These are phyloP conservation scores for Geopemphigus sp. DNA, from an alignment of 1,140 invertebrate genomes.

Conservation along the genomic window DNA sequence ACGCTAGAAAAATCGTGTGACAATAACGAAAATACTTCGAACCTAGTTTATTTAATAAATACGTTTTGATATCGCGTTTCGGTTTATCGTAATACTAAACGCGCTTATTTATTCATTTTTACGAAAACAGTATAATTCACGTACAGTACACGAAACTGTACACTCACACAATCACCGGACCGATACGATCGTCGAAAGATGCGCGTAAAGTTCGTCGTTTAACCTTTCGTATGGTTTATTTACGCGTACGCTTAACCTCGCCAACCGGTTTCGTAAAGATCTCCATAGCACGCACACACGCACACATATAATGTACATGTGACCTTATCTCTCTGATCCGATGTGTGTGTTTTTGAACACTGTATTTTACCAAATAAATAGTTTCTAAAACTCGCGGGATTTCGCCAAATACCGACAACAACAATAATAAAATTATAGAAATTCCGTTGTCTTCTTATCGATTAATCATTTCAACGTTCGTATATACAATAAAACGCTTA, in stretches of 20 bases:
- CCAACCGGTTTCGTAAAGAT: conserved; percentile 16
- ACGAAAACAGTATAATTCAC: not conserved
- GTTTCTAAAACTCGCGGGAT: not conserved
- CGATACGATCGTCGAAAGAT: not conserved
- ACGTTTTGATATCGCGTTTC: not conserved
- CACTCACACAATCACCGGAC: not conserved
- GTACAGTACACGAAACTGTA: not conserved
- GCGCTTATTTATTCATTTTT: not conserved
- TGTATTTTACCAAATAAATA: not conserved
- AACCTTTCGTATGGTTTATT: conserved; percentile 6
- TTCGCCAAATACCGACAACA: not conserved
- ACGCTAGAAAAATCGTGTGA: not conserved
- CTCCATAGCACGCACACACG: not conserved
- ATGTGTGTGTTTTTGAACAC: not conserved
- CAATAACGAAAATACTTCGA: conserved; percentile 5
- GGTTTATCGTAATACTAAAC: not conserved
- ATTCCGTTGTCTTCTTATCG: not conserved
- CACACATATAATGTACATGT: too few relatives aligned
- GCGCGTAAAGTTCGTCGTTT: not conserved
- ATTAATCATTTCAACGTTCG: conserved; percentile 1
- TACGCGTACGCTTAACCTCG: not conserved
- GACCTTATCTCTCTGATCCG: not conserved
- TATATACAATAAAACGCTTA: not conserved
- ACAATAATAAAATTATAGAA: not conserved
- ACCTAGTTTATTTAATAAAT: not conserved